Evolutionary conservation across 1,140 invertebrate species (phyloP), one percentile per base, ranked within the genome.

Genomic region (Vanessa tameamea): DNA sequence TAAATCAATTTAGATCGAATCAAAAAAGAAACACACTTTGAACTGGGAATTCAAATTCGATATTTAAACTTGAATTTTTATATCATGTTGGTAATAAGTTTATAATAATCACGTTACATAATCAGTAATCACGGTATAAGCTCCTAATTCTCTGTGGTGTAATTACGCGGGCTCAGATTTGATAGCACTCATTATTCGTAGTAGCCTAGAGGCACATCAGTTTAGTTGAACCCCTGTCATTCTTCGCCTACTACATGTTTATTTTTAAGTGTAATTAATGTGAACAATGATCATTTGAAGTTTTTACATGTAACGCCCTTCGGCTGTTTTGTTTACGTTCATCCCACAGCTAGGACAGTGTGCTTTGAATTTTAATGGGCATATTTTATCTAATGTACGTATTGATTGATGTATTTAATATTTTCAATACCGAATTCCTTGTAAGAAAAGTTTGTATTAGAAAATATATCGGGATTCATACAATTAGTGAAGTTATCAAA

Each of bases 261-360:
- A 78, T 77, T 77, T 82, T 80, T 75, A 78, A 75, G 65, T 79
- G 66, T 78, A 80, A 82, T 82, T 82, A 82, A 82, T 76, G 69
- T 76, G 73, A 76, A 76, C 67, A 72, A 69, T 72, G 70, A 70
- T 69, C 68, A 75, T 75, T 71, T 64, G 14, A 66, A 57, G 53
- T 66, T 75, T 69, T 65, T 69, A 68, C 63, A 73, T 6, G 65
- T 69, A 53, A 53, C 48, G 65, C 65, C 66, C 57, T 47, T n/a
- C 9, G 37, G 47, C 47, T 9, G 47, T 63, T 37, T 70, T 48
- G 26, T 50, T 26, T 59, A 20, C 16, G 57, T 26, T 59, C 37
- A 9, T 43, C 37, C 9, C 26, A 9, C 37, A 43, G 37, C 9
- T 43, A 43, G 3, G 26, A 31, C 26, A 31, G 26, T 31, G 26